A percentile compares a stretch with the other conserved stretches of the same genome.
Evolutionary conservation across 2,113 vertebrate genomes (phyloP).

Genomic region (Canis aureus): DNA sequence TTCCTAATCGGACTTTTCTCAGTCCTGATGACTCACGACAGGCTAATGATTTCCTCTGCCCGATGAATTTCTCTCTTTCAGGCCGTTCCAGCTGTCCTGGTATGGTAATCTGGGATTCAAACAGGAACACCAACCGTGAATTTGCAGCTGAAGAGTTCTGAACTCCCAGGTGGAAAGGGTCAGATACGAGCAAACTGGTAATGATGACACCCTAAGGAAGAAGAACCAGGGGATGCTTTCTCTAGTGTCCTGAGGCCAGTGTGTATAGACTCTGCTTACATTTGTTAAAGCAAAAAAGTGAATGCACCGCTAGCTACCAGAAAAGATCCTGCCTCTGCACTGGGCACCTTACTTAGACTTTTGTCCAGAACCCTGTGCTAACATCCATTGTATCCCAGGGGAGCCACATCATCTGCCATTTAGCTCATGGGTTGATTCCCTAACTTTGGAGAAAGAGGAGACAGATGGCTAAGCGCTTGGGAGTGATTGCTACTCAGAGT

Average conservation of each 20-base stretch:
- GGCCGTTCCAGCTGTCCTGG: neutral
- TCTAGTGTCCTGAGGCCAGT: neutral
- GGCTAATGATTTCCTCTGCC: conserved; percentile 56
- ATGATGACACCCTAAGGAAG: neutral
- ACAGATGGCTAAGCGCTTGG: neutral
- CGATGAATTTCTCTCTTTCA: neutral
- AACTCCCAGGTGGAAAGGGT: conserved; percentile 6
- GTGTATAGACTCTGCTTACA: neutral
- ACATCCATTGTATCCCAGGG: neutral
- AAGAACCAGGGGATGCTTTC: neutral
- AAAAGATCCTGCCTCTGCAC: neutral
- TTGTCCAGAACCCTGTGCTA: neutral
- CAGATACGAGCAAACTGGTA: neutral
- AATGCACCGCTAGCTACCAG: neutral
- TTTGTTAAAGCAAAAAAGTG: neutral
- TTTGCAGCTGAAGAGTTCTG: conserved; percentile 40
- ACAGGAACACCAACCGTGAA: conserved; percentile 60
- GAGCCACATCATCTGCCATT: neutral
- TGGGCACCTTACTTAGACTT: neutral
- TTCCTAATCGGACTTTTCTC: conserved; percentile 62
- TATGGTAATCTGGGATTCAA: conserved; percentile 57
- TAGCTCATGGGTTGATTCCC: neutral
- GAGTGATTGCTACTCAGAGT: neutral
- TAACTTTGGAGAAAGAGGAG: neutral
- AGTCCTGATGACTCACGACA: conserved; percentile 20